Evolutionary conservation across 2,797 vertebrate species (phyloP).

Genomic region (Darevskia nairensis): DNA sequence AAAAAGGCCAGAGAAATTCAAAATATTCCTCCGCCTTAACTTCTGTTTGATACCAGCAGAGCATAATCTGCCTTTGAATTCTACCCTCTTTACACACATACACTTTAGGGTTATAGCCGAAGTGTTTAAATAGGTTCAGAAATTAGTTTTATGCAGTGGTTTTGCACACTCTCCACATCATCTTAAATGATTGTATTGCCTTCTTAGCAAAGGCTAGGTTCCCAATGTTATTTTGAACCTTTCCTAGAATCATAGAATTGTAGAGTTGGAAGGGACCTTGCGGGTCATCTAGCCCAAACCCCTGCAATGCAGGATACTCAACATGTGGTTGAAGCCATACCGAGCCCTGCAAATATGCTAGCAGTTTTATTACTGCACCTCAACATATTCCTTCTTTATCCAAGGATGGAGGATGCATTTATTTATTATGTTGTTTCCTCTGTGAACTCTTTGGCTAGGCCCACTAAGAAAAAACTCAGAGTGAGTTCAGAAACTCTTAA

Average conservation of each 20-base stretch:
- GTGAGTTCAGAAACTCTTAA: neutral
- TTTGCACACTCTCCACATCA: neutral
- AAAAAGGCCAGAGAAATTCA: no score
- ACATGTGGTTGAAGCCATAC: no score
- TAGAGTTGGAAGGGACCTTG: no score
- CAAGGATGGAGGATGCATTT: neutral
- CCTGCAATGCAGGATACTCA: no score
- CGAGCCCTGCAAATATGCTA: no score
- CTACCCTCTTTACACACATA: no score
- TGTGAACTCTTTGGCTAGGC: neutral
- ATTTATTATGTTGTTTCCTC: neutral
- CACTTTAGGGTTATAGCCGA: neutral
- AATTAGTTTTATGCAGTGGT: conserved; percentile 36
- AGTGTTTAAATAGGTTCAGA: neutral
- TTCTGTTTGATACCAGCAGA: no score
- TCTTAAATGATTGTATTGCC: conserved; percentile 12
- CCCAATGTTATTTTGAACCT: neutral
- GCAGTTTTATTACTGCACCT: no score
- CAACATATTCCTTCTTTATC: neutral
- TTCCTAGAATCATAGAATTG: no score
- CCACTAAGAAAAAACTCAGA: neutral
- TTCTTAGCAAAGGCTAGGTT: conserved; percentile 26
- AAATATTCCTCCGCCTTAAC: no score
- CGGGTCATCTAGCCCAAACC: no score
- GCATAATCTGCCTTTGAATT: no score